Conservation (phyloP, 2,797 vertebrate genomes). For the Rhinophrynus dorsalis region DNA sequence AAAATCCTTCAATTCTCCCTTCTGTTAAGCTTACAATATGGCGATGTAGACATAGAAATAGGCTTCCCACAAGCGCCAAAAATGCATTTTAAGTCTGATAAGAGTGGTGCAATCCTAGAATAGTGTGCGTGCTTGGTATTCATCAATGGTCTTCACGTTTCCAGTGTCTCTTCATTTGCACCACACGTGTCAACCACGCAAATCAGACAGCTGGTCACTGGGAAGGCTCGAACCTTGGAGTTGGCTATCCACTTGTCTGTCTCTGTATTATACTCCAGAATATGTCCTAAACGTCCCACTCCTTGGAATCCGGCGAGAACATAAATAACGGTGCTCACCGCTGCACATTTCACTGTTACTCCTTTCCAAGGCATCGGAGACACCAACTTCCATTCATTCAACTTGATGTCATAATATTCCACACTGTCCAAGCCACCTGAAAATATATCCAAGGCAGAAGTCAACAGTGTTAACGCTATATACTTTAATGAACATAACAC, state of each 20-base stretch:
- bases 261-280: conserved; percentile 92
- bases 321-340: conserved; percentile 87
- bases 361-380: conserved; percentile 94
- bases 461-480: too few relatives aligned
- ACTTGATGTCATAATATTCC: conserved; percentile 92
- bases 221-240: conserved; percentile 92
- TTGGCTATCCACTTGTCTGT: conserved; percentile 92
- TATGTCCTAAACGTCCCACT: conserved; percentile 89
- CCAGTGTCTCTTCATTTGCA: conserved; percentile 92
- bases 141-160: conserved; percentile 62
- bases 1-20: too few relatives aligned
- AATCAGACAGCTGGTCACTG: conserved; percentile 95
- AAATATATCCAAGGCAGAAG: conserved; percentile 53
- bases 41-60: too few relatives aligned
- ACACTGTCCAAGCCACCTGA: conserved; percentile 91
- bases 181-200: conserved; percentile 96
- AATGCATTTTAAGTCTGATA: not conserved
- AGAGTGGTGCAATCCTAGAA: not conserved
- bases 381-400: conserved; percentile 89
- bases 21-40: too few relatives aligned
- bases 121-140: too few relatives aligned
- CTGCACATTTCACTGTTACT: conserved; percentile 92
- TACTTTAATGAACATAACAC: too few relatives aligned
- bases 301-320: conserved; percentile 95
- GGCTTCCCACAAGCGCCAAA: too few relatives aligned